Evolutionary conservation across 1,140 invertebrate genomes (phyloP).

Genomic region (Platorchestia sp.): DNA sequence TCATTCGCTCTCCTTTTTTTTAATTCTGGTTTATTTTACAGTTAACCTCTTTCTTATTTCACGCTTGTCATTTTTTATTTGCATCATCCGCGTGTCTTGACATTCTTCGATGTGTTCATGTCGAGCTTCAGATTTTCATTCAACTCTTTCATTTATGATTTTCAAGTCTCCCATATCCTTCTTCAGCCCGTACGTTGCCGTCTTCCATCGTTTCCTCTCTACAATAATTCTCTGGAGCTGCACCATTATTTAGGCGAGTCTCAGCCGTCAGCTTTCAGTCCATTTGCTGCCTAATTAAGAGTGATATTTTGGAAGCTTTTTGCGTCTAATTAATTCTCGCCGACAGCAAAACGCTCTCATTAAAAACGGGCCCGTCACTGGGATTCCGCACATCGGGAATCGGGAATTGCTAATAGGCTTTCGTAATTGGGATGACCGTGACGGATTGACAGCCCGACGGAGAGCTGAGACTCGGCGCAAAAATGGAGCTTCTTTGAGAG

Average conservation of each 20-base stretch:
- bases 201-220: background rate
- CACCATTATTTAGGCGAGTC: background rate
- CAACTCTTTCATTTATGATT: background rate
- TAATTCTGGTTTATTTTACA: background rate
- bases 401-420: conserved; percentile 53
- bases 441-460: conserved; percentile 44
- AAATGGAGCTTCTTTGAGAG: background rate
- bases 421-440: conserved; percentile 51
- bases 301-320: conserved; percentile 47
- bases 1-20: background rate
- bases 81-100: background rate
- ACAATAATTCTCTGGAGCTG: background rate
- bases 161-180: background rate
- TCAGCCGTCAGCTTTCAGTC: conserved; percentile 17
- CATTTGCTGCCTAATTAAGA: conserved; percentile 53
- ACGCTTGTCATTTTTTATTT: background rate
- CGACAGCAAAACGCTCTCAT: conserved; percentile 55
- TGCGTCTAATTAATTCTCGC: conserved; percentile 52
- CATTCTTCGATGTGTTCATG: background rate
- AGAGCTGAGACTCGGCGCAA: background rate
- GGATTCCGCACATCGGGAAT: conserved; percentile 51
- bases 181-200: too few relatives aligned
- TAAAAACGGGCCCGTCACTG: conserved; percentile 40
- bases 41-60: background rate
- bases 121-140: background rate